Conservation (phyloP, 2,113 vertebrate genomes). For the Heliornis fulica region DNA sequence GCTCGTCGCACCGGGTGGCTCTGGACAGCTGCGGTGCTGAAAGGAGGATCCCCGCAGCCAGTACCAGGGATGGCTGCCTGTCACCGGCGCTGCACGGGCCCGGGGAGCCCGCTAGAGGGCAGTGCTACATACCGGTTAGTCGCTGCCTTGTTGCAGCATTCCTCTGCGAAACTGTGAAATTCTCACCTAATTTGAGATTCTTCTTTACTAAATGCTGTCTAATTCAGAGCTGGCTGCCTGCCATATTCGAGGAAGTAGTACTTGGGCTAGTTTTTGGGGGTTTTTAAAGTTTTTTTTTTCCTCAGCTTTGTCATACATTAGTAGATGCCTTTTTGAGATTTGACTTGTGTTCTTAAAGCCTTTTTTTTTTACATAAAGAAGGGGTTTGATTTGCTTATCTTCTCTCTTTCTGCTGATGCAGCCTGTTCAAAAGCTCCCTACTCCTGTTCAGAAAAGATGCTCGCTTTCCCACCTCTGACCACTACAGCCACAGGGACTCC, state of each 20-base stretch:
- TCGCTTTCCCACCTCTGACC: not conserved
- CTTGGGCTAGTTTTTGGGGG: not conserved
- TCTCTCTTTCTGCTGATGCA: not conserved
- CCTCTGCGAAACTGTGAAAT: not conserved
- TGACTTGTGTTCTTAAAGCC: not conserved
- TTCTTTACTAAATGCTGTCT: not conserved
- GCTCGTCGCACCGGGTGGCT: not conserved
- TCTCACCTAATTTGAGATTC: not conserved
- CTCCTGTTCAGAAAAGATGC: not conserved
- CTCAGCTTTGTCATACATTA: not conserved
- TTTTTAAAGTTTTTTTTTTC: not conserved
- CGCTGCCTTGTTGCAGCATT: not conserved
- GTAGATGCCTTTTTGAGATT: not conserved
- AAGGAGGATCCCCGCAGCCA: not conserved
- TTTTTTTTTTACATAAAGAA: not conserved
- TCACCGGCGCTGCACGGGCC: not conserved
- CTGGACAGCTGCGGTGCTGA: not conserved
- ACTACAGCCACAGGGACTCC: not conserved
- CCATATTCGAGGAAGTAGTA: not conserved
- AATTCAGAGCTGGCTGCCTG: not conserved
- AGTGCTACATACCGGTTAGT: not conserved
- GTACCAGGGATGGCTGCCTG: accelerated
- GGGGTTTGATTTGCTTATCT: not conserved
- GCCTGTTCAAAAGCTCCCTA: not conserved
- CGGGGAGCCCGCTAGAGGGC: not conserved